These are phyloP conservation scores for Drosophila quadrilineata DNA, from an alignment of 1,140 invertebrate genomes.

Conservation along the genomic window DNA sequence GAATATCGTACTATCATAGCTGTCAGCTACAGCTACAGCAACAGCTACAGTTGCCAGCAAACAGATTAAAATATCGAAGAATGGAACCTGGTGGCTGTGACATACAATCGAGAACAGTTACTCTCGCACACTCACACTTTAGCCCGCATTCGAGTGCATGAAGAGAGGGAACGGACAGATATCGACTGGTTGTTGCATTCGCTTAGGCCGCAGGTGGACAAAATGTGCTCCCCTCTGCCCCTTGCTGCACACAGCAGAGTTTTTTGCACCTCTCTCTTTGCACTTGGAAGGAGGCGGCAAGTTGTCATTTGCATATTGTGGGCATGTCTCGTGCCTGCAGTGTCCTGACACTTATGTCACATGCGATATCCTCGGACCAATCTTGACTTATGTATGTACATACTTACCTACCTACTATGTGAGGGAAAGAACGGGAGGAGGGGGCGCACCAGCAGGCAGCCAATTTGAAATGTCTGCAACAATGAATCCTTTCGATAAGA, in stretches of 20 bases:
- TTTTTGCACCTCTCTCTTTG: conserved; percentile 6
- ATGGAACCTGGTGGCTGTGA: conserved; percentile 14
- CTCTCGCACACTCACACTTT: not conserved
- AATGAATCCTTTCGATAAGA: not conserved
- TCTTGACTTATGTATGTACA: not conserved
- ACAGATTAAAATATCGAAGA: conserved; percentile 73
- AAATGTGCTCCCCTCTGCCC: not conserved
- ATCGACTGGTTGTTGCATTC: conserved; percentile 17
- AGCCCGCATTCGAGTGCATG: not conserved
- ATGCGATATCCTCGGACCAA: conserved; percentile 30
- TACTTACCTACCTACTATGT: too few relatives aligned
- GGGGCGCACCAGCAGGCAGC: too few relatives aligned
- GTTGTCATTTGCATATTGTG: conserved; percentile 66
- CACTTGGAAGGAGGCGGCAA: not conserved
- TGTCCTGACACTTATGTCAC: conserved; percentile 51
- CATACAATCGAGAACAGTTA: conserved; percentile 13
- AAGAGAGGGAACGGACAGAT: too few relatives aligned
- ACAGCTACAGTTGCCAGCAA: conserved; percentile 27
- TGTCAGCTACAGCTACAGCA: conserved; percentile 45
- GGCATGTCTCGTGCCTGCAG: not conserved
- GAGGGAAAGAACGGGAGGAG: too few relatives aligned
- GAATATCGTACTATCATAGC: conserved; percentile 47
- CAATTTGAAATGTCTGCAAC: conserved; percentile 36
- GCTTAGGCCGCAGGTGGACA: conserved; percentile 54
- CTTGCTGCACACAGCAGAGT: conserved; percentile 29